Evolutionary conservation across 2,797 vertebrate species (phyloP), one percentile per base, ranked within the genome.

Genomic region (Periophthalmus magnuspinnatus): DNA sequence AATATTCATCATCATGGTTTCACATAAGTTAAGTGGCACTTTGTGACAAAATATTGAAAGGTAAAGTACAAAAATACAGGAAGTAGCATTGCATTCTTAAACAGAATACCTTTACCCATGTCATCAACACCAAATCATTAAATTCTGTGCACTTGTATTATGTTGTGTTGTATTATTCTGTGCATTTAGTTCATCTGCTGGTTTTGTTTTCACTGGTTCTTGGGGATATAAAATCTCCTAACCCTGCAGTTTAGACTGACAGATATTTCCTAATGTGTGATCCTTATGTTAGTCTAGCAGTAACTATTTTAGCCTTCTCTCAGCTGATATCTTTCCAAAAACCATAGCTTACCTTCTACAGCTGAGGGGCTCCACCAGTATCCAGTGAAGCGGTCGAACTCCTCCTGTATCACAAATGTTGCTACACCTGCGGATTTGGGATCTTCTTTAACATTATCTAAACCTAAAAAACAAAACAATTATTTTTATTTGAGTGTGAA

Each of bases 361-460:
- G 95, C 94, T 2, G 94, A 91, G 14, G 97, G 96, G 80, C 94
- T 96, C 97, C 97, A 99, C 97, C 97, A 99, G 86, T 99, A 99
- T 28, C 96, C 97, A 0, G 97, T 99, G 85, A 99, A 99, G 21
- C 97, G 95, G 83, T 99, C 97, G 80, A 99, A 99, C 90, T 99
- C 97, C 69, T 99, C 97, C 91, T 99, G 97, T 84, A 98, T 99
- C 91, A 99, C 97, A 69, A 99, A 99, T 0, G 97, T 99, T 81
- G 97, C 97, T 3, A 99, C 95, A 0, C 97, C 97, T 2, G 97
- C 97, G 63, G 96, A 99, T 74, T 93, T 97, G 47, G 97, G 96
- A 85, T 99, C 97, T 0, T 98, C 96, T 13, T 97, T 94, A 55
- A 98, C 95, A 6, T 92, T 97, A 86, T 96, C 95, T 57, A 96